A percentile compares a stretch with the other conserved stretches of the same genome.
Evolutionary conservation across 2,888 invertebrate species (phyloP).

Genomic region (Branchinecta sandiegonensis): DNA sequence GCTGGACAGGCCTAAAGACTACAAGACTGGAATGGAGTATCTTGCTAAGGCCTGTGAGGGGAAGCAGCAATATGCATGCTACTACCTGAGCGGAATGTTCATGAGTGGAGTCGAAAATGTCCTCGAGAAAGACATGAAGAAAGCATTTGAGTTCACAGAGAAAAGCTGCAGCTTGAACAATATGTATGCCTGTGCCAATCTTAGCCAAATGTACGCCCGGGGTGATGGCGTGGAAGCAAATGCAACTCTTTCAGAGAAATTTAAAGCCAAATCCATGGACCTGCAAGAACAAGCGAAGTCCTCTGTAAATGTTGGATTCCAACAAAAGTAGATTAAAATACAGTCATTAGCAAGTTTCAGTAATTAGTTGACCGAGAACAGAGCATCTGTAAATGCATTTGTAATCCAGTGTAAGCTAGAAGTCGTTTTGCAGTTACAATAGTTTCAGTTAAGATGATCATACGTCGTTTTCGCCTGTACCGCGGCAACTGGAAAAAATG

Average conservation of each 20-base stretch:
- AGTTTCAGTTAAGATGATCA: too few relatives aligned
- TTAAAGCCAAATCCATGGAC: conserved; percentile 52
- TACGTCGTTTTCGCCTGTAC: too few relatives aligned
- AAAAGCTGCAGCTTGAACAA: conserved; percentile 71
- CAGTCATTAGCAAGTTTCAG: too few relatives aligned
- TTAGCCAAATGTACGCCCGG: conserved; percentile 67
- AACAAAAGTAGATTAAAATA: conserved; percentile 22
- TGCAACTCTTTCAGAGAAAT: conserved; percentile 51
- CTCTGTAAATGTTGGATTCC: conserved; percentile 24
- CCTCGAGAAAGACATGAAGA: conserved; percentile 45
- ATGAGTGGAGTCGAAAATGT: conserved; percentile 53
- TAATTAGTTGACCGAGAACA: too few relatives aligned
- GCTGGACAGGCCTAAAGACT: conserved; percentile 19
- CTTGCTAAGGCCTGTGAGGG: conserved; percentile 41
- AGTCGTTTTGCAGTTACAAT: too few relatives aligned
- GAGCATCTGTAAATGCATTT: too few relatives aligned
- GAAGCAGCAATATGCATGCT: conserved; percentile 45
- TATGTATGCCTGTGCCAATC: conserved; percentile 74
- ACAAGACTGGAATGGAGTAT: conserved; percentile 32
- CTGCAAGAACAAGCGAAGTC: conserved; percentile 49
- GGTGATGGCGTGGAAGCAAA: conserved; percentile 70
- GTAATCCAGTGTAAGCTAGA: too few relatives aligned
- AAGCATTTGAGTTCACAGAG: conserved; percentile 60
- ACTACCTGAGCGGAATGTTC: conserved; percentile 62
- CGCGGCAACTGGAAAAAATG: too few relatives aligned